Evolutionary conservation across 2,888 invertebrate species (phyloP), one percentile per base, ranked within the genome.

Genomic region (Rhyacophila evoluta): DNA sequence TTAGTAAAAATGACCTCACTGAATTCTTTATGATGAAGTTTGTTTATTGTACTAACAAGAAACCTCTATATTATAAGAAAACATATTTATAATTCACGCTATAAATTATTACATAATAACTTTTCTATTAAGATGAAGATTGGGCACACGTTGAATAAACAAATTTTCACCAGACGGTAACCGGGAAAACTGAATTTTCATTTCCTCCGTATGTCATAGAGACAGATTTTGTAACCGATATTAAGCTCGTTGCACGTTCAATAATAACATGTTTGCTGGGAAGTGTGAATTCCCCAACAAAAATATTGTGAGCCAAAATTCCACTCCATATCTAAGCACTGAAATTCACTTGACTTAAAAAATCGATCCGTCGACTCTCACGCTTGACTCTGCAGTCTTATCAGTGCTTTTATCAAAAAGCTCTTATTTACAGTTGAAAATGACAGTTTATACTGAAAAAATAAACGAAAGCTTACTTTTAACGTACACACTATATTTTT

Each of bases 81-180:
- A 55, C 12, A 55, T 55, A 55, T 55, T 41, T 19, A 15, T 1
- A 19, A 15, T 15, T 5, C 55, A 19, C 10, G 19, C 19, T 55
- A 12, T 55, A 19, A 55, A 55, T 55, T 55, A 55, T 55, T 55
- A 25, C 55, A 55, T 55, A 55, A 55, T 55, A 55, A 55, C 55
- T 25, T 55, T 55, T 55, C 55, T 25, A 55, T 25, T 55, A 10
- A 12, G 55, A 55, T 55, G 8, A 19, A 55, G 55, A 55, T 55
- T 55, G 55, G 55, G 55, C 55, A 55, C 55, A 55, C 55, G 15
- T 55, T 55, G 55, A 55, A 55, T 55, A 55, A 55, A 55, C 55
- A 55, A 55, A 25, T 55, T 55, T 55, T 55, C 55, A 55, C 55
- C 55, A 55, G 55, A 55, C 55, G 55, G 55, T 55, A 55, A 25